Evolutionary conservation across 2,888 invertebrate genomes (phyloP), one percentile per base, ranked within the genome.

Genomic region (Stenodera caucasica): DNA sequence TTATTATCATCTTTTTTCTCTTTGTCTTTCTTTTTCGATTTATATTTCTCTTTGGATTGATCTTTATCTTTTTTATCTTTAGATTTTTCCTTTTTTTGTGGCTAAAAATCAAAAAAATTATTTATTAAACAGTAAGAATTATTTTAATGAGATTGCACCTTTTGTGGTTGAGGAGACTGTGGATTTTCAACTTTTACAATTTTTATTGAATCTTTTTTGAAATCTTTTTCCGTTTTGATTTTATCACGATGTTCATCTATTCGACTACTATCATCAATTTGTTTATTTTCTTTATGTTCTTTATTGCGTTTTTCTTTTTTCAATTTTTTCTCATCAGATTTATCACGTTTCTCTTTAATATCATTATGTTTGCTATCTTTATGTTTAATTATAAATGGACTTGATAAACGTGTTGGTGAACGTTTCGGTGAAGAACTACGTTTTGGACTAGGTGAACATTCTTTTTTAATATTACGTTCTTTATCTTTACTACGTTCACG

Each of bases 241-340:
- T 68, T 70, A 57, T 70, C 72, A 61, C 71, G 72, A 14, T 71
- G 69, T 32, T 64, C 59, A 14, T 61, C 61, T 51, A 18, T 5
- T 11, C 45, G 21, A 35, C 35, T 35, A 45, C 45, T 21, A 45
- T 75, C 75, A 50, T 77, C 75, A 54, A 73, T 74, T 60, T 75
- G 73, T 66, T 79, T 80, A 45, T 74, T 75, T 69, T 76, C 74
- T 70, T 76, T 78, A 64, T 86, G 84, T 55, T 88, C 89, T 75
- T 85, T 86, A 58, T 86, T 85, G 73, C 87, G 86, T 71, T 86
- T 86, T 64, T 86, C 88, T 70, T 82, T 84, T 56, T 83, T 85
- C 4, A 75, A 72, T 61, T 84, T 84, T 60, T 85, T 85, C 0
- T 84, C 84, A 49, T 82, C 81, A 55, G 75, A 75, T 40, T 77